Conservation (phyloP, 2,113 vertebrate species). For the Dasypus novemcinctus region DNA sequence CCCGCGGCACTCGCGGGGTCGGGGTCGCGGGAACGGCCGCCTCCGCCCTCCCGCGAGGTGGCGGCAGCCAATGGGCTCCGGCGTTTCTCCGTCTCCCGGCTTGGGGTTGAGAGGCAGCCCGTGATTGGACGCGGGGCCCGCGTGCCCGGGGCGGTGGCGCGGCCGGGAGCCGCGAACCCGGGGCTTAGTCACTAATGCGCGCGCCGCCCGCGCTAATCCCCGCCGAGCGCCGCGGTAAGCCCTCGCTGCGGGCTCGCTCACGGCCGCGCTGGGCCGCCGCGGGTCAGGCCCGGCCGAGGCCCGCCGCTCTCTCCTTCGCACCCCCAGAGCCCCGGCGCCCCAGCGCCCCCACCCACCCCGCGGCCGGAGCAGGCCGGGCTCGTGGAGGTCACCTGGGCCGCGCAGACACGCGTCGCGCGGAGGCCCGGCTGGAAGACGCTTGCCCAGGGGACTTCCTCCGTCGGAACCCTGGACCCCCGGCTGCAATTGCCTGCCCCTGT, state of each 20-base stretch:
- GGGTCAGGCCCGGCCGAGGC: neutral
- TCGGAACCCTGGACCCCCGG: neutral
- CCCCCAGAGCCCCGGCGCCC: neutral
- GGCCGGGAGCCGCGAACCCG: accelerated
- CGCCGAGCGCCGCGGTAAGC: accelerated
- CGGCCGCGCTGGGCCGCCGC: neutral
- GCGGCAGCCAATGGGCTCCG: neutral
- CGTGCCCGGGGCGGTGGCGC: neutral
- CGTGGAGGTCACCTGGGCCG: accelerated
- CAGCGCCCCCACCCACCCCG: accelerated
- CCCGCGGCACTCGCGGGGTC: accelerated
- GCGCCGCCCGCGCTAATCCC: neutral
- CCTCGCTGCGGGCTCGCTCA: neutral
- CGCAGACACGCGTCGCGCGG: neutral
- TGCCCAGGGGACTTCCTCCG: neutral
- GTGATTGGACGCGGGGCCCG: neutral
- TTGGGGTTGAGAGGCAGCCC: neutral
- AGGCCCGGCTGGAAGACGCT: neutral
- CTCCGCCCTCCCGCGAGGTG: accelerated
- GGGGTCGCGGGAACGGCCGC: neutral
- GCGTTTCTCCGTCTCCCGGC: neutral
- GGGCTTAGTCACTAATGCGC: neutral
- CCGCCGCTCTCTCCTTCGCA: neutral
- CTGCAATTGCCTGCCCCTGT: accelerated
- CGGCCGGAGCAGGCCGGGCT: neutral